Percentiles rank a stretch among this genome's conserved stretches.
phyloP scores from a whole-genome alignment of 2,797 vertebrate species.

The Mormyrops attenuatus region DNA sequence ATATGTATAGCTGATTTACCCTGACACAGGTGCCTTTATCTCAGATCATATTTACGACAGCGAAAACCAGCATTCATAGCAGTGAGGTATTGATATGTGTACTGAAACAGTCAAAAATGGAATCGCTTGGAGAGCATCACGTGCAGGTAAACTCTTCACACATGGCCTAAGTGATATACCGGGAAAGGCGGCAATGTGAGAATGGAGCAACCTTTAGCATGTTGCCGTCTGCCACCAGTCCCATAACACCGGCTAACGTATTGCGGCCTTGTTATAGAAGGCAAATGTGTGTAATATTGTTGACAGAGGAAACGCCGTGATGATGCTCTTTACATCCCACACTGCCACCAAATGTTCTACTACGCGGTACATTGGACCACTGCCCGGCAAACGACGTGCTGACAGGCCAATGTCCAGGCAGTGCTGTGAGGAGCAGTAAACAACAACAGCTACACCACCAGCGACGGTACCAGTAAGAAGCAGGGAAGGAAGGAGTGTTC shows the following conservation, averaged over 20 bases:
- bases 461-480: background rate
- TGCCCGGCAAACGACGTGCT: background rate
- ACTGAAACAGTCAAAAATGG: background rate
- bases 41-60: background rate
- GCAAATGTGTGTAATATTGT: background rate
- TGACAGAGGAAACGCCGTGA: background rate
- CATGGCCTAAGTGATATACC: background rate
- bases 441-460: background rate
- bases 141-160: background rate
- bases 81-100: background rate
- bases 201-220: background rate
- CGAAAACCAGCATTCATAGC: background rate
- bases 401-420: background rate
- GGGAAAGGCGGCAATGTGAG: background rate
- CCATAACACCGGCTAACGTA: background rate
- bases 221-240: background rate
- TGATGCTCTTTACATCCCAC: background rate
- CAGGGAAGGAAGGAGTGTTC: background rate
- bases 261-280: background rate
- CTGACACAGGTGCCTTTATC: background rate
- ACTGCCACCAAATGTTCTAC: conserved; percentile 2
- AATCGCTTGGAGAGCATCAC: background rate
- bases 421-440: background rate
- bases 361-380: background rate
- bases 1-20: conserved; percentile 1